These are phyloP conservation scores for Sesamia nonagrioides DNA, from an alignment of 1,140 invertebrate species.

Conservation along the genomic window DNA sequence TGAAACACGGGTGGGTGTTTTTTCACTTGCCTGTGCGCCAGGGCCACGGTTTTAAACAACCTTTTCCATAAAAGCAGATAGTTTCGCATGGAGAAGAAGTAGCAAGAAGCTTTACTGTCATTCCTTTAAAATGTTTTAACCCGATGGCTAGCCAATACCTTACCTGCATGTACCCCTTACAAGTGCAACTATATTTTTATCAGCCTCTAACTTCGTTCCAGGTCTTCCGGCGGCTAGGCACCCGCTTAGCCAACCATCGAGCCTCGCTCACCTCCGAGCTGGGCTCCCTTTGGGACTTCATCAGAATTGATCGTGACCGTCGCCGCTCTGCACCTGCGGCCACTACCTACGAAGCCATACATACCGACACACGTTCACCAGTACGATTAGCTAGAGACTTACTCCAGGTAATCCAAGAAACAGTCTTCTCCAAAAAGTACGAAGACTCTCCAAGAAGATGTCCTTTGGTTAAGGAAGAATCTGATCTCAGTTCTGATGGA, in stretches of 20 bases:
- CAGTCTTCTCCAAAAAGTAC: conserved; percentile 75
- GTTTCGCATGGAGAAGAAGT: no score
- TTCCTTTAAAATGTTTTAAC: no score
- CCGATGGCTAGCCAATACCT: no score
- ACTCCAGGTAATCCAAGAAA: conserved; percentile 85
- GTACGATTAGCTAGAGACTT: conserved; percentile 82
- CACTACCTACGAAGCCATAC: conserved; percentile 71
- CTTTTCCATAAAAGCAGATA: no score
- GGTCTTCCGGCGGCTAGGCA: conserved; percentile 81
- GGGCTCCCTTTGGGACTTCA: conserved; percentile 86
- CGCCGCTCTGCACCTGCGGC: conserved; percentile 69
- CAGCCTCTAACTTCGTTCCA: conserved; percentile 48
- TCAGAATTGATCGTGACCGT: conserved; percentile 75
- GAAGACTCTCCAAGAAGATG: conserved; percentile 75
- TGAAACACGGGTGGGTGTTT: no score
- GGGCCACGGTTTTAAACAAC: no score
- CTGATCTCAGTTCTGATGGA: conserved; percentile 77
- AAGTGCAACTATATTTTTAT: background rate
- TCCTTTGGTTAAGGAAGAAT: conserved; percentile 80
- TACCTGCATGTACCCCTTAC: background rate
- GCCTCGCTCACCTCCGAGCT: conserved; percentile 83
- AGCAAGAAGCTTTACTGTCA: no score
- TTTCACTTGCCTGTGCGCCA: no score
- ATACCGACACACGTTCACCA: conserved; percentile 71
- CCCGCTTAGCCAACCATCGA: conserved; percentile 78